Conservation (phyloP, 1,140 invertebrate genomes). For the Galleria mellonella region DNA sequence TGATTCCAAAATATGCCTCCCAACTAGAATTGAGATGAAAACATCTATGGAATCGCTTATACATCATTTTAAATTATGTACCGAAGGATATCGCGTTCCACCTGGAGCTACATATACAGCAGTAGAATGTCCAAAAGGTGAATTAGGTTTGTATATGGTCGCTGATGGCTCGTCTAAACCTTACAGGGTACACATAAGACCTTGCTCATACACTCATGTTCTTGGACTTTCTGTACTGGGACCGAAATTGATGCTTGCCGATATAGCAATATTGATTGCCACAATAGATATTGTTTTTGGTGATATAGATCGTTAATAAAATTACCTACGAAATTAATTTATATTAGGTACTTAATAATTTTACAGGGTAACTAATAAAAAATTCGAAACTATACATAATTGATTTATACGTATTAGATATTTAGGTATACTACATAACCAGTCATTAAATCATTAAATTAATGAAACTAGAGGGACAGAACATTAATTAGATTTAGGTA, state of each 20-base stretch:
- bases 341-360: too few species aligned
- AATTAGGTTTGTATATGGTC: slow-evolving; percentile 91
- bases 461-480: too few species aligned
- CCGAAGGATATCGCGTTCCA: slow-evolving; percentile 87
- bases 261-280: slow-evolving; percentile 87
- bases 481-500: too few species aligned
- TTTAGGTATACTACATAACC: too few species aligned
- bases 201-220: slow-evolving; percentile 85
- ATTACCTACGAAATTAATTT: too few species aligned
- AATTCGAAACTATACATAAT: too few species aligned
- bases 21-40: slow-evolving; percentile 89
- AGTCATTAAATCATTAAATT: too few species aligned
- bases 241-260: slow-evolving; percentile 80
- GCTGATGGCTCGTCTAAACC: slow-evolving; percentile 88
- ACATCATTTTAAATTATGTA: slow-evolving; percentile 91
- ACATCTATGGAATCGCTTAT: slow-evolving; percentile 91
- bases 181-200: slow-evolving; percentile 87
- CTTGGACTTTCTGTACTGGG: slow-evolving; percentile 78
- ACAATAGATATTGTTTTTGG: slow-evolving; percentile 92
- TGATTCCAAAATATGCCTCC: slow-evolving; percentile 88
- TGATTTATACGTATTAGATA: too few species aligned
- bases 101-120: slow-evolving; percentile 87
- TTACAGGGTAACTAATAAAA: too few species aligned
- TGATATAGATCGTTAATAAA: slow-evolving; percentile 84
- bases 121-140: slow-evolving; percentile 89